Percentiles rank a stretch among this genome's conserved stretches.
phyloP scores from a whole-genome alignment of 2,888 invertebrate species.

The Andricus curvator region DNA sequence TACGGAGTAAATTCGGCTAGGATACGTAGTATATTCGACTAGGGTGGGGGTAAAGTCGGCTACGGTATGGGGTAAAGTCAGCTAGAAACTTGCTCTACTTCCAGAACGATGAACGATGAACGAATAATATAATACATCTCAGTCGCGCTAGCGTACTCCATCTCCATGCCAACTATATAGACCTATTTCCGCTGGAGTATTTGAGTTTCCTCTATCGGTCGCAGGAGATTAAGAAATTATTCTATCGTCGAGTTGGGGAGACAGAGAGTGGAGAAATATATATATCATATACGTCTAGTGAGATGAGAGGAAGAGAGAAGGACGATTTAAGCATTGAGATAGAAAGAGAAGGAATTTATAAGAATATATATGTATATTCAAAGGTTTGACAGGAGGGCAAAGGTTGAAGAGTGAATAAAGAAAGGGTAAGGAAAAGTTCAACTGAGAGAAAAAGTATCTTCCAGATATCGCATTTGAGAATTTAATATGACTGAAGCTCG shows the following conservation, averaged over 20 bases:
- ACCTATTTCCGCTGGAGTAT: conserved; percentile 18
- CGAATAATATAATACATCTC: conserved; percentile 26
- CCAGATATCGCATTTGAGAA: conserved; percentile 32
- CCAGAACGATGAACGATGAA: conserved; percentile 11
- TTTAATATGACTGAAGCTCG: conserved; percentile 31
- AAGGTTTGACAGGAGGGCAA: conserved; percentile 23
- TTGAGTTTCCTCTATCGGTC: conserved; percentile 25
- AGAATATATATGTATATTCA: conserved; percentile 8
- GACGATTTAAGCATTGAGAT: neutral
- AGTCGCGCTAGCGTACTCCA: neutral
- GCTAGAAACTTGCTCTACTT: no score
- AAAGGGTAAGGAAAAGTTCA: neutral
- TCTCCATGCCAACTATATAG: neutral
- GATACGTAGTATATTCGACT: no score
- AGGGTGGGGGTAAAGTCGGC: no score
- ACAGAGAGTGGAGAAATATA: neutral
- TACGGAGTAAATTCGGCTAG: no score
- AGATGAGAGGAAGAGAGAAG: neutral
- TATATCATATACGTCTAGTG: neutral
- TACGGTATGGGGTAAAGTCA: no score
- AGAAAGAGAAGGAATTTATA: neutral
- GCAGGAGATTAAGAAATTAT: conserved; percentile 38
- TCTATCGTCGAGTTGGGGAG: conserved; percentile 21
- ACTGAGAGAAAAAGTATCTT: neutral
- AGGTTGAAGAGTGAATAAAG: conserved; percentile 28